Conservation (phyloP, 2,113 vertebrate genomes). For the Vicugna pacos region DNA sequence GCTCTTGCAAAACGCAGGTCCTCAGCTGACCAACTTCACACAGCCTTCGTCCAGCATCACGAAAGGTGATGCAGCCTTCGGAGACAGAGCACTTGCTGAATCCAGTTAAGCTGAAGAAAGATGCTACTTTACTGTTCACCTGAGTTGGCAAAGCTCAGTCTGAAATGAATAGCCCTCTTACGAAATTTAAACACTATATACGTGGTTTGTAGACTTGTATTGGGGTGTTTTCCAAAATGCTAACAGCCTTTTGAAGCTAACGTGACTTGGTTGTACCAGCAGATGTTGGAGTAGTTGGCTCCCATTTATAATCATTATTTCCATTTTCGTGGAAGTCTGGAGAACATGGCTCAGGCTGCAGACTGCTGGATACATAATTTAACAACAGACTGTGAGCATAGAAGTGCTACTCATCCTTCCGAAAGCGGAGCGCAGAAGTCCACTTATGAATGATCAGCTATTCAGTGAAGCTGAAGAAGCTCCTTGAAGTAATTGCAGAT, state of each 20-base stretch:
- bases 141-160: constrained; percentile 48
- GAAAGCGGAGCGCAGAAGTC: neutral
- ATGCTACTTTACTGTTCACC: neutral
- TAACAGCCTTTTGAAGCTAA: constrained; percentile 33
- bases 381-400: neutral
- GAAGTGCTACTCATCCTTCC: neutral
- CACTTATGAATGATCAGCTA: neutral
- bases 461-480: neutral
- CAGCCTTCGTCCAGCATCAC: neutral
- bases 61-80: neutral
- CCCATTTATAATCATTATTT: neutral
- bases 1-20: neutral
- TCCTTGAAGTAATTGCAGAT: constrained; percentile 41
- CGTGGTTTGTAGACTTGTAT: neutral
- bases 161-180: constrained; percentile 19
- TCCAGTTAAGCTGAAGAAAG: neutral
- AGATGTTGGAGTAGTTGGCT: neutral
- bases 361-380: neutral
- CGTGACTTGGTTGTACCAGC: neutral
- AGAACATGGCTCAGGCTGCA: neutral
- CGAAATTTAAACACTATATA: constrained; percentile 46
- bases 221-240: constrained; percentile 52
- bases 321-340: neutral
- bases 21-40: neutral
- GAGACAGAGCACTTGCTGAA: neutral